Evolutionary conservation across 2,113 vertebrate species (phyloP), one percentile per base, ranked within the genome.

Genomic region (Aegypius monachus): DNA sequence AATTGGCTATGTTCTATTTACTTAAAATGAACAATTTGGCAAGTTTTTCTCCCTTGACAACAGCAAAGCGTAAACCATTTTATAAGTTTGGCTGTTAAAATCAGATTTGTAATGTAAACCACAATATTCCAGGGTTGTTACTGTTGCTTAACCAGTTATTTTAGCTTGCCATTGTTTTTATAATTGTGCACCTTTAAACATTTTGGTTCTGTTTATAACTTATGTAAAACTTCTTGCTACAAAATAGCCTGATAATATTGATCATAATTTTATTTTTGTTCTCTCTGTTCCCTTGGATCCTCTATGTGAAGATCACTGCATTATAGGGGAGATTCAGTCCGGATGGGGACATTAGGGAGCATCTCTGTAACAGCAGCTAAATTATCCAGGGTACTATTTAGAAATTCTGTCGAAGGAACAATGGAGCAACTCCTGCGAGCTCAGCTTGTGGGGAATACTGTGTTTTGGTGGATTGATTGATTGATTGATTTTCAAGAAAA

Each of bases 1-100:
- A 98, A 98, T 98, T 98, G 98, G 98, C 92, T 98, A 98, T 98
- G 97, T 98, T 98, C 96, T 98, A 98, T 98, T 98, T 98, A 98
- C 98, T 98, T 98, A 98, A 98, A 98, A 98, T 97, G 97, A 98
- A 98, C 97, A 98, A 98, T 98, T 98, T 98, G 98, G 98, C 98
- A 98, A 98, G 95, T 98, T 98, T 97, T 98, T 97, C 95, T 98
- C 98, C 98, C 98, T 96, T 98, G 98, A 98, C 98, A 98, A 97
- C 97, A 98, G 97, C 98, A 98, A 98, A 98, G 97, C 52, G 0
- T 98, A 98, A 98, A 98, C 97, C 95, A 93, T 98, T 98, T 98
- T 98, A 98, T 97, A 98, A 98, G 98, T 98, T 98, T 98, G 98
- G 98, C 98, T 98, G 97, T 98, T 98, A 98, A 98, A 97, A 97